Evolutionary conservation across 1,140 invertebrate genomes (phyloP).

Genomic region (Pentalonia nigronervosa): DNA sequence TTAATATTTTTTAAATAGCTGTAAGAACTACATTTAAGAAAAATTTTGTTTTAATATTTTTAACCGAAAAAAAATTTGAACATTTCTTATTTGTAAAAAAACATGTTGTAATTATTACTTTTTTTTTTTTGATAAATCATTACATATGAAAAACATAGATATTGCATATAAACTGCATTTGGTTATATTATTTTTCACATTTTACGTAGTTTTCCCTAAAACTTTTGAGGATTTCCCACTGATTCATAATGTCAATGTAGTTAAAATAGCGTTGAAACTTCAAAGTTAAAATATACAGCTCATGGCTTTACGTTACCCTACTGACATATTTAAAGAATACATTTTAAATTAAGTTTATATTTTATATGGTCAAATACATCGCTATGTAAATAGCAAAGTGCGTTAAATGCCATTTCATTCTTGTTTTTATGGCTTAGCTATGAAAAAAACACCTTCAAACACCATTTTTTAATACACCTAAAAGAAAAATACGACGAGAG

Average conservation of each 20-base stretch:
- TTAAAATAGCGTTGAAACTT: background rate
- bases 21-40: too few relatives aligned
- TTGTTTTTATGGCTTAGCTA: background rate
- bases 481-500: background rate
- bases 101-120: background rate
- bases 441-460: background rate
- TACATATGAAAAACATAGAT: background rate
- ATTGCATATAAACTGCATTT: background rate
- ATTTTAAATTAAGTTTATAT: slow-evolving; percentile 24
- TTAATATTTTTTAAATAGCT: too few relatives aligned
- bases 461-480: background rate
- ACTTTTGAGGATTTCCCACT: background rate
- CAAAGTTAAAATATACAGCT: background rate
- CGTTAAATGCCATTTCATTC: background rate
- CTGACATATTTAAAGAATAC: background rate
- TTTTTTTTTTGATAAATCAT: background rate
- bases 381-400: background rate
- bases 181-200: background rate
- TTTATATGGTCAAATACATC: background rate
- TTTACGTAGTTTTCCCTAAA: background rate
- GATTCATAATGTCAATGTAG: background rate
- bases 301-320: background rate
- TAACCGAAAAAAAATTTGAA: too few relatives aligned
- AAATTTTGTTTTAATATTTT: too few relatives aligned
- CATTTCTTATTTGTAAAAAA: background rate